Base-by-base conservation (phyloP, 2,888 invertebrate species). In the Lithosia quadra region DNA sequence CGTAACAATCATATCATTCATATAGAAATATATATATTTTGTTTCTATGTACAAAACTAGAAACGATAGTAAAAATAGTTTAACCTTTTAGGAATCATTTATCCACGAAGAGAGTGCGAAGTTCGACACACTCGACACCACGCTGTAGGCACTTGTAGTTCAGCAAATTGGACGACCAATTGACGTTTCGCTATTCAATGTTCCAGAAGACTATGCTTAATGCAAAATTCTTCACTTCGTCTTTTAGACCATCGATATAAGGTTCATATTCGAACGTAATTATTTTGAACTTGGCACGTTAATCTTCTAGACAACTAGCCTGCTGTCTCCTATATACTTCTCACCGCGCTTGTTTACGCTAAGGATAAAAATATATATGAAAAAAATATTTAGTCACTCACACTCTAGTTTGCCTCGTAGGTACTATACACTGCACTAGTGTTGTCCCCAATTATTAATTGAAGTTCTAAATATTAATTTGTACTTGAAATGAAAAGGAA, bases 11-110 rank as follows among this genome's bases (percentile, higher is more conserved):
- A 86, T 90, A 77, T 84, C 84, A 86, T 90, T 87, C 85, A 87
- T 91, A 91, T 93, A 95, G 91, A 95, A 94, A 94, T 95, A 94
- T 92, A 94, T 95, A 94, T 92, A 67, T 86, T 88, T 91, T 90
- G 86, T 91, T 86, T 90, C 83, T 93, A 92, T 92, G 86, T 93
- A 93, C 92, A 92, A 83, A 90, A 90, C 88, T 93, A 92, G 91
- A 92, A 90, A 92, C 91, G 89, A 90, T 92, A 91, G 89, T 92
- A 93, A 94, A 92, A 94, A 94, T 94, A 94, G 91, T 91, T 86
- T 86, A 88, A 88, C 91, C 86, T 91, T 86, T 90, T 93, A 93
- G 91, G 93, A 94, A 93, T 90, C 88, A 83, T 88, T 80, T 87
- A 87, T 81, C 82, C 82, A 83, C 84, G 80, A 81, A 77, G 79